Conservation (phyloP, 2,888 invertebrate species). For the Acrocyrtus sp. region DNA sequence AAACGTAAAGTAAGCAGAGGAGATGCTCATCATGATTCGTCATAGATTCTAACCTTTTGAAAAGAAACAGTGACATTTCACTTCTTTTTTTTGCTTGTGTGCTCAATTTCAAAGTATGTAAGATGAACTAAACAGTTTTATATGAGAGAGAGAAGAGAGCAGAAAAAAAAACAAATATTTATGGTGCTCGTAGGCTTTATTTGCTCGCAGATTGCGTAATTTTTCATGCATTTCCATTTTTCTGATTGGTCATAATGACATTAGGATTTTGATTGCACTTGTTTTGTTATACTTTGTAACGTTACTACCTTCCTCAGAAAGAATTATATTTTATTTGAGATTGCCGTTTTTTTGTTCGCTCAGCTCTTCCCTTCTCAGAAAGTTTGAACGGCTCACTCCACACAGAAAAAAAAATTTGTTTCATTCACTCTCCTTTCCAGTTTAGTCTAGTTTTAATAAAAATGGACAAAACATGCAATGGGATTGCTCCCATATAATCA, state of each 20-base stretch:
- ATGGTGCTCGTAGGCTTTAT: conserved; percentile 35
- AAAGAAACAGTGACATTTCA: conserved; percentile 7
- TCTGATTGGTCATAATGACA: conserved; percentile 26
- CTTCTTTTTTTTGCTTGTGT: not conserved
- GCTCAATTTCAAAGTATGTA: no score
- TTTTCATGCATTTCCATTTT: conserved; percentile 24
- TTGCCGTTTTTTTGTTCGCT: no score
- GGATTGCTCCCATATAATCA: no score
- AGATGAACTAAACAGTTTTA: not conserved
- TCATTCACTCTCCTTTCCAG: no score
- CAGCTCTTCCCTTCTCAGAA: no score
- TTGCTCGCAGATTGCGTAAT: conserved; percentile 24
- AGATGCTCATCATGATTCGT: no score
- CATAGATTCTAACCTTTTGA: conserved; percentile 23
- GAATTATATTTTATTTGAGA: no score
- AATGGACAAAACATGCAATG: conserved; percentile 4
- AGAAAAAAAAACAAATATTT: conserved; percentile 36
- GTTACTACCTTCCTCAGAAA: no score
- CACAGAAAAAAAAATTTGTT: no score
- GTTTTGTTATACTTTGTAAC: not conserved
- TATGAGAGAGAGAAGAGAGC: not conserved
- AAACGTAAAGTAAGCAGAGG: no score
- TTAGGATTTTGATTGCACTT: conserved; percentile 19
- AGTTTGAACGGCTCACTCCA: no score
- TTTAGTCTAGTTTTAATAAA: conserved; percentile 4